Evolutionary conservation across 2,797 vertebrate genomes (phyloP), one percentile per base, ranked within the genome.

Genomic region (Antrozous pallidus): DNA sequence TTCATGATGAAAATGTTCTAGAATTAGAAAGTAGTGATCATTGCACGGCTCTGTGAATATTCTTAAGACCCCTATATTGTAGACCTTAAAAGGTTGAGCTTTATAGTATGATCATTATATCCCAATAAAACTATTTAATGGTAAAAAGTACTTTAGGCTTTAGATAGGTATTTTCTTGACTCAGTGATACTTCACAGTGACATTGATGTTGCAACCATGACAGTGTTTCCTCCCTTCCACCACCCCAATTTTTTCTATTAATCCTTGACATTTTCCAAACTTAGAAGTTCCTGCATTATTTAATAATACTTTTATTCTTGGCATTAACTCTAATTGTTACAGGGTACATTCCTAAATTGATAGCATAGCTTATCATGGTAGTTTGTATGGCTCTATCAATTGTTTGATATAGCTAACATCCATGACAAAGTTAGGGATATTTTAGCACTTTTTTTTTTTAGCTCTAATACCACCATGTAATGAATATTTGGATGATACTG

Each of bases 221-320:
- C 13, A 42, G 17, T 20, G 51, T 82, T 73, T 83, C 73, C 45
- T 45, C 9, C 16, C 42, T 61, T 58, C 5, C 7, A 2, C 26
- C 12, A 61, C 38, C 9, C 22, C 36, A 7, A 1, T 36, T 71
- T 51, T 38, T 81, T 11, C 54, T 61, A 4, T 58, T 54, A 61
- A 45, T 86, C 90, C 38, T 86, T 91, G 42, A 93, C 45, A 87
- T 90, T 96, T 96, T 96, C 26, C 12, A 85, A 73, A 79, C 74
- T 80, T 77, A 24, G 2, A 82, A 94, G 28, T 88, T 40, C 13
- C 40, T 84, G 38, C 11, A n/a, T n/a, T n/a, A n/a, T 63, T 84
- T 81, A 75, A 54, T 87, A 65, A 80, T 49, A 20, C 6, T 73
- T 95, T 82, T 56, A 63, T 85, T 77, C 33, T 94, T 90, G 54